Base-by-base conservation (phyloP, 2,888 invertebrate species). In the Glyphotaelius pellucidus region DNA sequence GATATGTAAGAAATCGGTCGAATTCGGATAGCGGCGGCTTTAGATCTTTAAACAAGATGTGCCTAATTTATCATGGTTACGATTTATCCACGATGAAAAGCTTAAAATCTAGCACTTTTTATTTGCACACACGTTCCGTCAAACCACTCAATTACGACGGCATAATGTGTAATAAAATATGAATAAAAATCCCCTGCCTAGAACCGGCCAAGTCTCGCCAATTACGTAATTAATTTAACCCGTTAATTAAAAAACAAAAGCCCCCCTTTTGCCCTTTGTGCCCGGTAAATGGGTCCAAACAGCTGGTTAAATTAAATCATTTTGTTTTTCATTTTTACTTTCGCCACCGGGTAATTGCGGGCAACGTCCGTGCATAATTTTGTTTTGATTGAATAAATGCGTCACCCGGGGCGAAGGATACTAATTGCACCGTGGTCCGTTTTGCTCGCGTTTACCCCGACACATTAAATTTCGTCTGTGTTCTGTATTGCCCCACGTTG, bases 321-420 rank as follows among this genome's bases (percentile, higher is more conserved):
- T 86, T 79, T 47, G 86, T 80, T 86, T 86, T 87, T 91, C 81
- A 81, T 86, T 86, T 87, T 91, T 87, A 42, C 86, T 31, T 67
- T 85, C 79, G 87, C 79, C 80, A 67, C 67, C n/a, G 38, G 85
- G 85, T 86, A 86, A 86, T 86, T 47, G 85, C 81, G 83, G 88
- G 52, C 81, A 92, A 87, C 84, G 42, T 80, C 80, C 86, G 91
- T 92, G 91, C 84, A 92, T 92, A 92, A 92, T 92, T 90, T 90
- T 86, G 90, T 92, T 92, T 91, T 90, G 91, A 92, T 92, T 86
- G 90, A 92, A 92, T 92, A 92, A 92, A 89, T 85, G 89, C 67
- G 83, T 47, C 47, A 80, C 91, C 86, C 91, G 80, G 42, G 91
- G 91, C 90, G 67, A 88, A 31, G 35, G 52, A 67, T 67, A 31